phyloP scores from a whole-genome alignment of 2,797 vertebrate genomes.

The Artibeus jamaicensis region DNA sequence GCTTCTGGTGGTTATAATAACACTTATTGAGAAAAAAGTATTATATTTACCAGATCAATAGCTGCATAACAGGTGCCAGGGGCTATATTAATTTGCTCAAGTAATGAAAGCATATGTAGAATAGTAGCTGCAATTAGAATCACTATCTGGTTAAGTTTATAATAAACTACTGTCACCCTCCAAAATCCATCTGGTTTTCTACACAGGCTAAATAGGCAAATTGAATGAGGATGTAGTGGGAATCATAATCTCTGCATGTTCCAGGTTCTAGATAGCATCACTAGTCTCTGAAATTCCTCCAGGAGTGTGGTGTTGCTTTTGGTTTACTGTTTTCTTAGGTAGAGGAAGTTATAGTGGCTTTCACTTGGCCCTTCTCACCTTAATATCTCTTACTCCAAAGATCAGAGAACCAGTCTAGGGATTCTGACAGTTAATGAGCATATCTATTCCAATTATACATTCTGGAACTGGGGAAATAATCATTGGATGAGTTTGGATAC shows the following conservation, averaged over 20 bases:
- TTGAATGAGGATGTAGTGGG: not conserved
- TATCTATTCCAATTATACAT: not conserved
- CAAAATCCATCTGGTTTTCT: not conserved
- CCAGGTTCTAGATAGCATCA: not conserved
- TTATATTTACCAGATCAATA: not conserved
- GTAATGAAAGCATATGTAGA: not conserved
- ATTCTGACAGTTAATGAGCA: not conserved
- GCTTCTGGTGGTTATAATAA: not conserved
- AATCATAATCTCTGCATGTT: not conserved
- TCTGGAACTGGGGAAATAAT: not conserved
- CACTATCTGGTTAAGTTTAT: not conserved
- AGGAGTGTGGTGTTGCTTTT: not conserved
- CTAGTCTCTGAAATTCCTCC: not conserved
- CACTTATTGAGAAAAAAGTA: not conserved
- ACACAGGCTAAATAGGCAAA: not conserved
- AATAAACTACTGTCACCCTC: not conserved
- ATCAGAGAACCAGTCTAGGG: not conserved
- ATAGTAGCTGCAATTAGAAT: not conserved
- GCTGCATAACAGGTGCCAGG: not conserved
- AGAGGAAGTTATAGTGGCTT: not conserved
- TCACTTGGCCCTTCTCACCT: not conserved
- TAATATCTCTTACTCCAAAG: not conserved
- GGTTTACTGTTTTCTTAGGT: not conserved
- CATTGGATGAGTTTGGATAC: not conserved
- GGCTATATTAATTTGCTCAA: not conserved